These are phyloP conservation scores for Molorchus minor DNA, from an alignment of 2,888 invertebrate species.

Conservation along the genomic window DNA sequence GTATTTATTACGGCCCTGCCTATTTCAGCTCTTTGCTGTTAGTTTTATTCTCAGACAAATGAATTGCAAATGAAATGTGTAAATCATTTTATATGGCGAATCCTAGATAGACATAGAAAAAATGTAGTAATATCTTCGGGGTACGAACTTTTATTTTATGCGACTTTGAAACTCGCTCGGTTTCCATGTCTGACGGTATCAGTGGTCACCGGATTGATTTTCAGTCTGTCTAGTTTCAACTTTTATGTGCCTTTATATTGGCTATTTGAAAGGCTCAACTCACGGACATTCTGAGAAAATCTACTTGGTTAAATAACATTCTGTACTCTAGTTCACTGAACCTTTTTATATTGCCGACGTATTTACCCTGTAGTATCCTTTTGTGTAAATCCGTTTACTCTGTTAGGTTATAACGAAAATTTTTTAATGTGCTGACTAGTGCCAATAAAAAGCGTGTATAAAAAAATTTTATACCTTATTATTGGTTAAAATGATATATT, in stretches of 20 bases:
- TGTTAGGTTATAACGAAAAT: too few species aligned
- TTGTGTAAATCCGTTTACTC: too few species aligned
- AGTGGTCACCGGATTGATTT: constrained; percentile 35
- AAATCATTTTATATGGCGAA: constrained; percentile 1
- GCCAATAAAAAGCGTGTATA: too few species aligned
- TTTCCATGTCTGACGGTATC: constrained; percentile 15
- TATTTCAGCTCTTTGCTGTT: not conserved
- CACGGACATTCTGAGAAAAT: not conserved
- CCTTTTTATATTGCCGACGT: too few species aligned
- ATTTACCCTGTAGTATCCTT: too few species aligned
- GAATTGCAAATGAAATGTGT: constrained; percentile 1
- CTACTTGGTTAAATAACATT: not conserved
- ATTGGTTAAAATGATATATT: too few species aligned
- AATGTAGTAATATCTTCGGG: constrained; percentile 28
- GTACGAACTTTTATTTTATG: constrained; percentile 27
- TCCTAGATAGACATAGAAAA: constrained; percentile 9
- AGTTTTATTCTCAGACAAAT: not conserved
- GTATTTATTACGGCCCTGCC: too few species aligned
- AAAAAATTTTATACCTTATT: too few species aligned
- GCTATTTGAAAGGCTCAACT: not conserved
- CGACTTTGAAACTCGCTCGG: constrained; percentile 28
- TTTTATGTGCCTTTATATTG: constrained; percentile 3
- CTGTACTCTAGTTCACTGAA: not conserved
- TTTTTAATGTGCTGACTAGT: too few species aligned
- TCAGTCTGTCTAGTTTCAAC: constrained; percentile 26